Evolutionary conservation across 2,888 invertebrate genomes (phyloP), one percentile per base, ranked within the genome.

Genomic region (Cartodere bifasciata): DNA sequence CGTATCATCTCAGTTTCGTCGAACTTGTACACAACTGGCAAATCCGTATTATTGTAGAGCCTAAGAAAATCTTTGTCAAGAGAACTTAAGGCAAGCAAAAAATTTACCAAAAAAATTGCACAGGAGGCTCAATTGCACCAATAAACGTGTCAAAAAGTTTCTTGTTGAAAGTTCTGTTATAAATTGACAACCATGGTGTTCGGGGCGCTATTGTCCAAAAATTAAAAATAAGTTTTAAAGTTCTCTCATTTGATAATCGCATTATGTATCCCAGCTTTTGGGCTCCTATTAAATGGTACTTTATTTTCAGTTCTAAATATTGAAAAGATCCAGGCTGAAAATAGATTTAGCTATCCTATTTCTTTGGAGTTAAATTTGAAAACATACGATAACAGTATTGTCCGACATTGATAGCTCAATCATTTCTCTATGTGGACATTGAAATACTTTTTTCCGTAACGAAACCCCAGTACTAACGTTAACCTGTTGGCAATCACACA

Each of bases 371-470:
- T 14, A 12, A 7, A 28, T 7, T 20, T 9, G 6, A 32, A 22
- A 21, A 40, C 33, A 32, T 47, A 60, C 61, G 35, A 46, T 36
- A 16, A 61, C 43, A 13, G 30, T 41, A 23, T 48, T 45, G 4
- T 46, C 42, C 21, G 46, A 42, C n/a, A 58, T 44, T 29, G 42
- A 39, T 35, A 62, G 40, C 3, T 41, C 39, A 13, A 55, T 40
- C 33, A 53, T 44, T 24, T 49, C 40, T 35, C 54, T 46, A 32
- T 64, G 62, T 2, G 49, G 46, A 43, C 62, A 63, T 21, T 56
- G 44, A 34, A 47, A 54, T 3, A 40, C 37, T 31, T 44, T 46
- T 29, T 45, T 43, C 21, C 54, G 45, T 10, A 47, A 41, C 14
- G 55, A 52, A 10, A 53, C 31, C 17, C 49, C 44, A 22, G 38